Percentiles rank a stretch among this genome's conserved stretches.
These are phyloP conservation scores for Rhimphoctona megacephalus DNA, from an alignment of 2,888 invertebrate species.

Conservation along the genomic window DNA sequence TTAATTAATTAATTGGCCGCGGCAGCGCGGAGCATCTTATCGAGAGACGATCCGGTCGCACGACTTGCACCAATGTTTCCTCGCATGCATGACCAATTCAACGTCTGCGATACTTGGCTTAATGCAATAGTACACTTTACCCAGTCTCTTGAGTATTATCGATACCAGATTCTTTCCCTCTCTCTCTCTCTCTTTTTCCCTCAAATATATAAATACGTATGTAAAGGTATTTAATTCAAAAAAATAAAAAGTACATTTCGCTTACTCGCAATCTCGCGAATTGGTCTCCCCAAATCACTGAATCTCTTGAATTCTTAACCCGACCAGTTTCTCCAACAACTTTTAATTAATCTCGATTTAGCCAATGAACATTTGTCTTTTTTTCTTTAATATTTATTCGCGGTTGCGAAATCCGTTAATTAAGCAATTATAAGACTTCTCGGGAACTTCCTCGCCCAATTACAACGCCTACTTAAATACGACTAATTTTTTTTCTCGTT, in stretches of 20 bases:
- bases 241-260: slow-evolving; percentile 22
- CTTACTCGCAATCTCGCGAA: slow-evolving; percentile 36
- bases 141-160: slow-evolving; percentile 39
- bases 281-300: slow-evolving; percentile 35
- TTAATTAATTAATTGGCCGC: slow-evolving; percentile 73
- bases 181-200: not conserved
- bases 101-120: slow-evolving; percentile 44
- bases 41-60: slow-evolving; percentile 72
- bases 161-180: slow-evolving; percentile 34
- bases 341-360: slow-evolving; percentile 38
- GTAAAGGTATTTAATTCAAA: slow-evolving; percentile 16
- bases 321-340: slow-evolving; percentile 15
- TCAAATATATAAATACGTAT: slow-evolving; percentile 11
- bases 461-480: slow-evolving; percentile 18
- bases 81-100: slow-evolving; percentile 71
- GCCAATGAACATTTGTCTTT: slow-evolving; percentile 12
- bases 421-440: slow-evolving; percentile 7
- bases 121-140: slow-evolving; percentile 26
- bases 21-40: slow-evolving; percentile 69
- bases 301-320: slow-evolving; percentile 32
- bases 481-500: not conserved
- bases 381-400: slow-evolving; percentile 8
- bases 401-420: slow-evolving; percentile 20
- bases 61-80: slow-evolving; percentile 71
- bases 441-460: not conserved